Percentiles rank a stretch among this genome's conserved stretches.
Evolutionary conservation across 1,140 invertebrate genomes (phyloP).

Genomic region (Papilio dardanus): DNA sequence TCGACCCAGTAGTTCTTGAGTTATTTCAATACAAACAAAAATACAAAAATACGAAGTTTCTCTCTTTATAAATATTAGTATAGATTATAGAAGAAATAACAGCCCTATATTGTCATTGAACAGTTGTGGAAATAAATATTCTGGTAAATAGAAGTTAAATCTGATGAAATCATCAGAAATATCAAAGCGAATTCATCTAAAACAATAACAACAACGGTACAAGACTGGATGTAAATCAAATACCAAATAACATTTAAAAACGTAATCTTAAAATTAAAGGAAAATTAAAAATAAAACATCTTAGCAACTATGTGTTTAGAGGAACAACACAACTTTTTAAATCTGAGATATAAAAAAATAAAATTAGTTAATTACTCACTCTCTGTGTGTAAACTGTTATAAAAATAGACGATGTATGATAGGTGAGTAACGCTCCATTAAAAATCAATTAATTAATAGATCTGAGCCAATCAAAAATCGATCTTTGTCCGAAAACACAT

Average conservation of each 20-base stretch:
- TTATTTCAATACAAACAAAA: too few species aligned
- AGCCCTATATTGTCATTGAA: too few species aligned
- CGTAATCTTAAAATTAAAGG: not conserved
- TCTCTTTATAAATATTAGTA: too few species aligned
- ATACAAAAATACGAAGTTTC: too few species aligned
- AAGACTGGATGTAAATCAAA: not conserved
- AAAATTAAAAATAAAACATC: not conserved
- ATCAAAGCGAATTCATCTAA: not conserved
- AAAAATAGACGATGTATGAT: not conserved
- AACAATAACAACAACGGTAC: not conserved
- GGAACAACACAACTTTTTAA: not conserved
- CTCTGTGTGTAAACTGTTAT: not conserved
- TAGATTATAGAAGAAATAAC: too few species aligned
- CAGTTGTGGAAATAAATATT: too few species aligned
- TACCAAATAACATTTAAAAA: not conserved
- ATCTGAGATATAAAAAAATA: not conserved
- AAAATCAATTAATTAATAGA: constrained; percentile 67
- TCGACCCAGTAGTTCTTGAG: too few species aligned
- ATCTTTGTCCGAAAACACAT: constrained; percentile 74
- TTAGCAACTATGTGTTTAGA: not conserved
- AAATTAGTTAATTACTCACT: constrained; percentile 35
- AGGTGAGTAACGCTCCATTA: constrained; percentile 43
- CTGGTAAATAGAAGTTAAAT: not conserved
- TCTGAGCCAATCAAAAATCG: constrained; percentile 51
- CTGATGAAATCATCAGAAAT: not conserved